Percentiles rank a stretch among this genome's conserved stretches.
Evolutionary conservation across 1,140 invertebrate genomes (phyloP).

Genomic region (Pseudomyrmex gracilis): DNA sequence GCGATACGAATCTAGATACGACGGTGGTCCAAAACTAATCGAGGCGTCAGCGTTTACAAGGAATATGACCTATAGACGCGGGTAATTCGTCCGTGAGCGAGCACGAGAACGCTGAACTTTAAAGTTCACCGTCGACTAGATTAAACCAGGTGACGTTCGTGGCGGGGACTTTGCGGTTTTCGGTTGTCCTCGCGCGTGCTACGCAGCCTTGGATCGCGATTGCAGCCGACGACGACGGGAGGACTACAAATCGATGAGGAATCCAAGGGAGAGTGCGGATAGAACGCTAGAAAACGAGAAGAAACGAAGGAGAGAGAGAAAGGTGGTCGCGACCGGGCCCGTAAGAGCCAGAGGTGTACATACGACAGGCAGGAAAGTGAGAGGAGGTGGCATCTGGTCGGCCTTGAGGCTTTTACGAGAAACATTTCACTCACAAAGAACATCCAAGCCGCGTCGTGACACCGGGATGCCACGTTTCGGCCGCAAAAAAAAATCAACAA

Average conservation of each 20-base stretch:
- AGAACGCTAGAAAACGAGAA: constrained; percentile 24
- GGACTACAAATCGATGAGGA: constrained; percentile 19
- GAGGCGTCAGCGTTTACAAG: constrained; percentile 21
- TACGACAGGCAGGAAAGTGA: constrained; percentile 74
- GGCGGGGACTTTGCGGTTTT: constrained; percentile 2
- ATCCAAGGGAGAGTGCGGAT: constrained; percentile 17
- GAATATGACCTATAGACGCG: constrained; percentile 26
- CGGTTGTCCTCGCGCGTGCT: constrained; percentile 3
- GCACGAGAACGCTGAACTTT: constrained; percentile 60
- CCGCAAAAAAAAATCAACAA: constrained; percentile 5
- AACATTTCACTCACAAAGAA: constrained; percentile 78
- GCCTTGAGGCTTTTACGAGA: constrained; percentile 74
- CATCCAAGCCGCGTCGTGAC: constrained; percentile 60
- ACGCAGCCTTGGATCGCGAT: constrained; percentile 23
- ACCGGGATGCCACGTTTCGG: constrained; percentile 32
- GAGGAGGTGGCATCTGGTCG: constrained; percentile 74
- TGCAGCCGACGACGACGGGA: neutral
- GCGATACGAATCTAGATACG: constrained; percentile 11
- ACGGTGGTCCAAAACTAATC: constrained; percentile 11
- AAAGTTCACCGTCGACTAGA: constrained; percentile 52
- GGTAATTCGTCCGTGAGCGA: constrained; percentile 9
- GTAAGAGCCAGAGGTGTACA: constrained; percentile 32
- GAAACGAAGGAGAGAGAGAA: constrained; percentile 16
- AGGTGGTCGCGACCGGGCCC: constrained; percentile 35
- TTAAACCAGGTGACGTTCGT: neutral